phyloP scores from a whole-genome alignment of 2,113 vertebrate species.

The Chamaetylas fuelleborni region DNA sequence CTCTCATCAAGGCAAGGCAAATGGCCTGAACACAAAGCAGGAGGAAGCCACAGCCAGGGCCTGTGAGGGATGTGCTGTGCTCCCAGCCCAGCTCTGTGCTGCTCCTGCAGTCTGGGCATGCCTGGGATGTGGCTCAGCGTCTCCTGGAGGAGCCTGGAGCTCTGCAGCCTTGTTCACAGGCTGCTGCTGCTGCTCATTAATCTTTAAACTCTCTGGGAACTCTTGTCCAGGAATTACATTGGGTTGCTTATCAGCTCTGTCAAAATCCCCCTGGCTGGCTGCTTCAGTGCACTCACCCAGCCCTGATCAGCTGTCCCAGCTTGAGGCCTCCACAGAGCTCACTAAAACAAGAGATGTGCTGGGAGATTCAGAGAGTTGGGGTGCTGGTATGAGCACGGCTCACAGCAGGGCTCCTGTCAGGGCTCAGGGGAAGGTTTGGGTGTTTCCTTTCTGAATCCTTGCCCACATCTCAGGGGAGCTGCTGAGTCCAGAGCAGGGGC shows the following conservation, averaged over 20 bases:
- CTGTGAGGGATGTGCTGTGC: not conserved
- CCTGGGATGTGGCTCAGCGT: rapidly evolving
- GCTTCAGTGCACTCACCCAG: not conserved
- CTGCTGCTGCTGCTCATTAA: not conserved
- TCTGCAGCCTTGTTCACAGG: not conserved
- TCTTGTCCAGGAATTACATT: not conserved
- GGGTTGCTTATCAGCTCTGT: not conserved
- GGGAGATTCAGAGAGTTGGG: not conserved
- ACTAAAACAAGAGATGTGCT: not conserved
- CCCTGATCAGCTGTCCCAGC: not conserved
- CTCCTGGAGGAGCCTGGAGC: not conserved
- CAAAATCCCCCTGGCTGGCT: not conserved
- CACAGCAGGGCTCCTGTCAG: not conserved
- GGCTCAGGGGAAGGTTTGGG: not conserved
- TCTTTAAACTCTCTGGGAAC: not conserved
- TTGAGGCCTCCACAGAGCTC: not conserved
- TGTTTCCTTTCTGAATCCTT: not conserved
- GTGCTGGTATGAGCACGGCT: not conserved
- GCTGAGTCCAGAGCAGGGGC: not conserved
- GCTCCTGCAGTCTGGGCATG: not conserved
- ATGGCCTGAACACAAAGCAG: not conserved
- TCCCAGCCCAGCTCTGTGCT: not conserved
- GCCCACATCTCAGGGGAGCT: not conserved
- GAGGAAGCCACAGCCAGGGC: not conserved
- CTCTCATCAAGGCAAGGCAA: not conserved